These are phyloP conservation scores for Cercopithecus neglectus DNA, from an alignment of 2,797 vertebrate genomes.

Conservation along the genomic window DNA sequence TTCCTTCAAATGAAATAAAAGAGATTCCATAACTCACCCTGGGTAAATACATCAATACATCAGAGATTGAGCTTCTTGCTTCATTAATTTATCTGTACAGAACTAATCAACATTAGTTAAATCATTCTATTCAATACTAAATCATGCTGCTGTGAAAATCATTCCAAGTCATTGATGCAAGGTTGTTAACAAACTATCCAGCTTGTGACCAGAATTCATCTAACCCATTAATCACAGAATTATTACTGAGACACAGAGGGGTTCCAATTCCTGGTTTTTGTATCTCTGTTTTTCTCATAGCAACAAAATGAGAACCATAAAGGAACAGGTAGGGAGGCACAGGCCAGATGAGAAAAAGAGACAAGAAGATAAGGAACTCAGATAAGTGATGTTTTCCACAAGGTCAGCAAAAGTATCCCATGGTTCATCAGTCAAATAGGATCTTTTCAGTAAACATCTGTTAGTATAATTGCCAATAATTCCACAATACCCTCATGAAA, in stretches of 20 bases:
- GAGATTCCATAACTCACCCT: slow-evolving; percentile 4
- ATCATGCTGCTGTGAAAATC: neutral
- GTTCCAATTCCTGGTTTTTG: neutral
- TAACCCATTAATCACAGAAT: neutral
- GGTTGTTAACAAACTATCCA: neutral
- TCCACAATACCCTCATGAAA: neutral
- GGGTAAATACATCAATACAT: neutral
- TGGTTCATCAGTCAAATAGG: neutral
- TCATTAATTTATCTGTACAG: slow-evolving; percentile 26
- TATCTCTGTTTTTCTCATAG: slow-evolving; percentile 10
- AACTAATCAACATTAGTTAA: neutral
- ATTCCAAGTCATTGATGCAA: neutral
- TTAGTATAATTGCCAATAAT: neutral
- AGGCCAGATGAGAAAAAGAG: neutral
- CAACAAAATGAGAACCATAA: neutral
- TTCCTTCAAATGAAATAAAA: slow-evolving; percentile 29
- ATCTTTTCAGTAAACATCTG: neutral
- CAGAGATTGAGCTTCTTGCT: slow-evolving; percentile 4
- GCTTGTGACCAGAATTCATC: neutral
- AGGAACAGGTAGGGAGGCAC: neutral
- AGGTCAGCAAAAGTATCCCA: neutral
- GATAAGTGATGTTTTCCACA: neutral
- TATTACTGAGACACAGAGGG: neutral
- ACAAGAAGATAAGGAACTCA: neutral
- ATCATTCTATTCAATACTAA: slow-evolving; percentile 41